These are phyloP conservation scores for Hyposoter dolosus DNA, from an alignment of 2,888 invertebrate species.

Conservation along the genomic window DNA sequence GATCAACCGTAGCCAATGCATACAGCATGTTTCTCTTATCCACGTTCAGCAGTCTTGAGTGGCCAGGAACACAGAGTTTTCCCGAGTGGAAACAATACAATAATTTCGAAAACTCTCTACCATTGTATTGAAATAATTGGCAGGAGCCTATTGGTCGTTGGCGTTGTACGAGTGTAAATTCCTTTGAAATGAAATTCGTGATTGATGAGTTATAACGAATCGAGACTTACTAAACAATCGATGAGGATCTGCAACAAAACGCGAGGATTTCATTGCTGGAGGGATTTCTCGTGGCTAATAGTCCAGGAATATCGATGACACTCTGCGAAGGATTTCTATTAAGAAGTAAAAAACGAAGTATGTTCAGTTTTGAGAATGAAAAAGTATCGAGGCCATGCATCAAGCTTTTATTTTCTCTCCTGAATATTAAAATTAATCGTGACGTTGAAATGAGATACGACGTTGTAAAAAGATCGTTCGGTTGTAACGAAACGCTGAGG, in stretches of 20 bases:
- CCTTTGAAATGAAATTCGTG: not conserved
- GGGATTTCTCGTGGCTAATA: too few species aligned
- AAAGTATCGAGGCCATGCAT: too few species aligned
- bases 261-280: not conserved
- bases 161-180: not conserved
- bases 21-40: constrained; percentile 2
- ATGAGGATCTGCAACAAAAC: not conserved
- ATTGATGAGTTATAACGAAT: not conserved
- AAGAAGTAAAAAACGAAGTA: too few species aligned
- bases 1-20: constrained; percentile 37
- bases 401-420: not conserved
- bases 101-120: not conserved
- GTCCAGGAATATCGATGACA: too few species aligned
- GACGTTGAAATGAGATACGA: not conserved
- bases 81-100: constrained; percentile 30
- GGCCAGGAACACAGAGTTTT: constrained; percentile 13
- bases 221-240: not conserved
- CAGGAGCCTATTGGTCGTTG: constrained; percentile 15
- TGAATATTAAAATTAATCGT: not conserved
- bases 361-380: too few species aligned
- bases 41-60: constrained; percentile 47
- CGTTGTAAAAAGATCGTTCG: not conserved
- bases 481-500: not conserved
- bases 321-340: too few species aligned
- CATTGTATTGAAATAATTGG: constrained; percentile 6